Evolutionary conservation across 2,797 vertebrate species (phyloP).

Genomic region (Peromyscus nudipes): DNA sequence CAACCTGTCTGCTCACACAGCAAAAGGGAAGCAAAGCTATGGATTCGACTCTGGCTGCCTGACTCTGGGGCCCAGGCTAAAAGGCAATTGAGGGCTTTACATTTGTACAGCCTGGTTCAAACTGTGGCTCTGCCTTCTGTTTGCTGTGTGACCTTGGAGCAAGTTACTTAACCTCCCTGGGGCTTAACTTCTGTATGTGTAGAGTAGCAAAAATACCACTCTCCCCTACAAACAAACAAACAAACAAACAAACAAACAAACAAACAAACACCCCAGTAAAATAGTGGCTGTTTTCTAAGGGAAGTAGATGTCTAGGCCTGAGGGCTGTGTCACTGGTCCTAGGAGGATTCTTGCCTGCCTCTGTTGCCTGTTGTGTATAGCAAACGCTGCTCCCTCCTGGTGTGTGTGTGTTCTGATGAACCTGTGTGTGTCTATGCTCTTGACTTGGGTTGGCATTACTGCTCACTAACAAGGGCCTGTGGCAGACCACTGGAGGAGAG

Average conservation of each 20-base stretch:
- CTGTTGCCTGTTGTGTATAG: neutral
- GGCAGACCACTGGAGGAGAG: neutral
- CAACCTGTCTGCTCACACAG: neutral
- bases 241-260: neutral
- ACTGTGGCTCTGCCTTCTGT: neutral
- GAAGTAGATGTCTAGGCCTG: neutral
- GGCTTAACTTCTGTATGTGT: neutral
- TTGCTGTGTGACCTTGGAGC: constrained; percentile 12
- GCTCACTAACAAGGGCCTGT: neutral
- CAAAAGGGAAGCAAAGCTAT: neutral
- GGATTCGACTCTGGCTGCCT: neutral
- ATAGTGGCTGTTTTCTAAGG: neutral
- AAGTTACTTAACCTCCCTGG: neutral
- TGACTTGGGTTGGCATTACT: neutral
- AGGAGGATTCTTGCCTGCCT: neutral
- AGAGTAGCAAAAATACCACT: neutral
- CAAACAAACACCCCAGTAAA: neutral
- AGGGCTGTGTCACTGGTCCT: neutral
- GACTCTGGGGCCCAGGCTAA: neutral
- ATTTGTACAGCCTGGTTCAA: neutral
- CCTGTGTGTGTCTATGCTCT: neutral
- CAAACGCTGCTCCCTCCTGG: neutral
- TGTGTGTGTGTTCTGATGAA: neutral
- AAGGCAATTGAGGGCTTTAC: neutral
- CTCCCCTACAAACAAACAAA: neutral